A percentile compares a stretch with the other conserved stretches of the same genome.
Conservation (phyloP, 2,113 vertebrate species). For the Poecilia latipinna region DNA sequence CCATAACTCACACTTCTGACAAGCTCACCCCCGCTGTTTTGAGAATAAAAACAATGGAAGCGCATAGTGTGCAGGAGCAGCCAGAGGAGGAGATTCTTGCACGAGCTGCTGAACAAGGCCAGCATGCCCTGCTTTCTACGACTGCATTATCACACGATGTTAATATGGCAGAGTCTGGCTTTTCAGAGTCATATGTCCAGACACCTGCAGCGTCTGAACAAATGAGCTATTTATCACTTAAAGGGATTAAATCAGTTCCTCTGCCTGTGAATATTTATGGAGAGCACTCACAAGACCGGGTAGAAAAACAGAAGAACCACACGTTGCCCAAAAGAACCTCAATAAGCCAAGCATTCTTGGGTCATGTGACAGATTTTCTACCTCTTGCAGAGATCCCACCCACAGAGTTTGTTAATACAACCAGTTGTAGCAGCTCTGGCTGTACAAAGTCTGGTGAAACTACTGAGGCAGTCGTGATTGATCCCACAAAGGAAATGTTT, state of each 20-base stretch:
- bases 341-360: slow-evolving; percentile 29
- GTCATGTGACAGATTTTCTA: slow-evolving; percentile 21
- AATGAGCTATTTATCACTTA: slow-evolving; percentile 13
- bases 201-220: slow-evolving; percentile 3
- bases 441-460: slow-evolving; percentile 11
- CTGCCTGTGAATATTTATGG: not conserved
- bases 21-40: slow-evolving; percentile 17
- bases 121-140: slow-evolving; percentile 5
- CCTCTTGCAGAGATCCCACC: slow-evolving; percentile 8
- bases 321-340: slow-evolving; percentile 21
- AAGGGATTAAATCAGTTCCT: slow-evolving; percentile 24
- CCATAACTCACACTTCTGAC: slow-evolving; percentile 1
- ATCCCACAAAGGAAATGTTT: slow-evolving; percentile 34
- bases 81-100: slow-evolving; percentile 21
- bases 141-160: slow-evolving; percentile 7
- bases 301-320: slow-evolving; percentile 8
- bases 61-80: not conserved
- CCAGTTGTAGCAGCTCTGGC: slow-evolving; percentile 17
- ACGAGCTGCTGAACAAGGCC: slow-evolving; percentile 27
- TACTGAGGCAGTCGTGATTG: slow-evolving; percentile 19
- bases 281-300: not conserved
- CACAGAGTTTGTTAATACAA: slow-evolving; percentile 33
- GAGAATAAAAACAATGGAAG: slow-evolving; percentile 32
- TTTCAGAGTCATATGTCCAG: slow-evolving; percentile 8
- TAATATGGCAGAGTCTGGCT: slow-evolving; percentile 5